A percentile compares a stretch with the other conserved stretches of the same genome.
phyloP scores from a whole-genome alignment of 2,888 invertebrate genomes.

The Brenthis hecate region DNA sequence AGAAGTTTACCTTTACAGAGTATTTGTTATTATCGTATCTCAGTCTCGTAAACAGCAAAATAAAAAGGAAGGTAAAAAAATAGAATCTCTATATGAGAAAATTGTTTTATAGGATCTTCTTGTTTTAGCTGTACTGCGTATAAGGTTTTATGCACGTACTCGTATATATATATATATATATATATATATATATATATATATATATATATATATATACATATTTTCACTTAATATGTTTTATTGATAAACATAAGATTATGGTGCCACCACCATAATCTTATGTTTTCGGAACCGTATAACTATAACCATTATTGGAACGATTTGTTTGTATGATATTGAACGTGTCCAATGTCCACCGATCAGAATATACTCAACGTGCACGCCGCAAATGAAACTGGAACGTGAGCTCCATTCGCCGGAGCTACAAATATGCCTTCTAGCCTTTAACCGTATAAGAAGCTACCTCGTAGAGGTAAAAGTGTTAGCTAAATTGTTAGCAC shows the following conservation, averaged over 20 bases:
- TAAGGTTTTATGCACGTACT: too few species aligned
- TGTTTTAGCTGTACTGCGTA: too few species aligned
- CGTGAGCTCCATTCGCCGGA: slow-evolving; percentile 44
- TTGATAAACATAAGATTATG: not conserved
- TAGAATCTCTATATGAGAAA: too few species aligned
- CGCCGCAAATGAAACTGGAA: slow-evolving; percentile 56
- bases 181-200: too few species aligned
- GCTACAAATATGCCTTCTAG: slow-evolving; percentile 36
- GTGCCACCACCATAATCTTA: not conserved
- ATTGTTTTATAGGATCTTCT: too few species aligned
- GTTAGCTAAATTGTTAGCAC: not conserved
- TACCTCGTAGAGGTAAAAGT: not conserved
- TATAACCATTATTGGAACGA: slow-evolving; percentile 6
- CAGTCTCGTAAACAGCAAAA: too few species aligned
- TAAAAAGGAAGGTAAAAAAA: too few species aligned
- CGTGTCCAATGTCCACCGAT: slow-evolving; percentile 48
- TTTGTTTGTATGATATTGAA: slow-evolving; percentile 40
- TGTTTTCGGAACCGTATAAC: not conserved
- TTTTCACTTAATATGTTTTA: too few species aligned
- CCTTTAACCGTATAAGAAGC: slow-evolving; percentile 33
- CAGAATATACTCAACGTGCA: slow-evolving; percentile 42
- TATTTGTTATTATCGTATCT: too few species aligned
- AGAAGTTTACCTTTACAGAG: too few species aligned
- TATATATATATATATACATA: too few species aligned
- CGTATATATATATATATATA: too few species aligned